A percentile compares a stretch with the other conserved stretches of the same genome.
phyloP scores from a whole-genome alignment of 2,888 invertebrate species.

The Rotaria socialis region DNA sequence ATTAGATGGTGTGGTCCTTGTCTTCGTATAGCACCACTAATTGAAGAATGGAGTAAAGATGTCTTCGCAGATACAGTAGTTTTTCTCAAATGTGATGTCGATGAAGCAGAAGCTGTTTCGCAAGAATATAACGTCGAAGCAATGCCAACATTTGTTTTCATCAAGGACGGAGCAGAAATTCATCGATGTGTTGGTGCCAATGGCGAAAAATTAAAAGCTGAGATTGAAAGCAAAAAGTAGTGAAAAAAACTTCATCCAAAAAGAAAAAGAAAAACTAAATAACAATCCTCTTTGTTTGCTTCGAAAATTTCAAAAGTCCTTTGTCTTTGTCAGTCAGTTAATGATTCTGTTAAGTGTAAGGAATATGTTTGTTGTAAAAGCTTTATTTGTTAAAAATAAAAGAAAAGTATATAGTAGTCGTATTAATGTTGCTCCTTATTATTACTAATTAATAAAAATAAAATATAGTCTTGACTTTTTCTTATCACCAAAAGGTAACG shows the following conservation, averaged over 20 bases:
- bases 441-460: too few species aligned
- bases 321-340: too few species aligned
- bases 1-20: constrained; percentile 45
- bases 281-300: too few species aligned
- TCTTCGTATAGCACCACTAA: constrained; percentile 37
- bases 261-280: constrained; percentile 12
- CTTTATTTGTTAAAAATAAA: too few species aligned
- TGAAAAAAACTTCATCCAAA: not conserved
- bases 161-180: constrained; percentile 36
- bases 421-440: too few species aligned
- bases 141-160: constrained; percentile 41
- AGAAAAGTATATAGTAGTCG: too few species aligned
- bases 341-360: too few species aligned
- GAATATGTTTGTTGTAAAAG: too few species aligned
- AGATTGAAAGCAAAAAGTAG: constrained; percentile 31
- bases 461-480: too few species aligned
- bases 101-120: constrained; percentile 35
- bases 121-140: constrained; percentile 36
- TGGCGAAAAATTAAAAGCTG: constrained; percentile 33
- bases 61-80: constrained; percentile 16
- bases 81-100: constrained; percentile 45
- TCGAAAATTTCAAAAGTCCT: too few species aligned
- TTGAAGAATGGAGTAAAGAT: not conserved
- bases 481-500: too few species aligned
- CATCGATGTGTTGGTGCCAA: constrained; percentile 40